Base-by-base conservation (phyloP, 64 coral and sea anemone genomes). In the Stichodactyla helianthus region DNA sequence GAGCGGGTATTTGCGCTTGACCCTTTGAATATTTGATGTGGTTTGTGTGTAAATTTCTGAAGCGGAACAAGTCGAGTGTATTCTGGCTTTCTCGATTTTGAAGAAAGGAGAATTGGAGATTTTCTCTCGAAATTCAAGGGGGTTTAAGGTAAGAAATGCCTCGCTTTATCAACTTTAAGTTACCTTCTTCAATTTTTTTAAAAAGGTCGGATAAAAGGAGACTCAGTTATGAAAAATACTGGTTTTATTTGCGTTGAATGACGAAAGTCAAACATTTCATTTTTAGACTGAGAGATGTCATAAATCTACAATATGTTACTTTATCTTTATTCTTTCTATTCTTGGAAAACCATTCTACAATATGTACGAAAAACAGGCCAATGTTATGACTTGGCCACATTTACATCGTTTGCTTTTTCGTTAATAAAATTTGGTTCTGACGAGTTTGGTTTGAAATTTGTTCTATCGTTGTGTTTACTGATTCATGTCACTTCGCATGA, bases 21-120 rank as follows among this genome's bases (percentile, higher is more conserved):
- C 50, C 78, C 78, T 81, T 54, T 81, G 52, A 81, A 81, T 81
- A 81, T 52, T 81, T 81, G 52, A 81, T 81, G 52, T 19, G 52
- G 15, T 81, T 51, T 81, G 12, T 74, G 25, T 26, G 68, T 74
- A 74, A 81, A 81, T 52, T 54, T 20, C 11, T 54, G 19, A 22
- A 81, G 78, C 78, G 78, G 35, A 52, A 81, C 78, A 81, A 81
- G 78, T 81, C 50, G 10, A 81, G 52, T 28, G 68, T 74, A 25
- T 35, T 81, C 31, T 14, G 6, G 6, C 50, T 20, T 52, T 53
- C 52, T n/a, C 78, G 16, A 51, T 54, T 20, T 54, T 52, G 50
- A 54, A 81, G 52, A 81, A 11, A 14, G 78, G 78, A 81, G 15
- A 81, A 51, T 54, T 81, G 78, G 50, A 19, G 78, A 81, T 51